A percentile compares a stretch with the other conserved stretches of the same genome.
These are phyloP conservation scores for Taphrorychus bicolor DNA, from an alignment of 2,888 invertebrate species.

Conservation along the genomic window DNA sequence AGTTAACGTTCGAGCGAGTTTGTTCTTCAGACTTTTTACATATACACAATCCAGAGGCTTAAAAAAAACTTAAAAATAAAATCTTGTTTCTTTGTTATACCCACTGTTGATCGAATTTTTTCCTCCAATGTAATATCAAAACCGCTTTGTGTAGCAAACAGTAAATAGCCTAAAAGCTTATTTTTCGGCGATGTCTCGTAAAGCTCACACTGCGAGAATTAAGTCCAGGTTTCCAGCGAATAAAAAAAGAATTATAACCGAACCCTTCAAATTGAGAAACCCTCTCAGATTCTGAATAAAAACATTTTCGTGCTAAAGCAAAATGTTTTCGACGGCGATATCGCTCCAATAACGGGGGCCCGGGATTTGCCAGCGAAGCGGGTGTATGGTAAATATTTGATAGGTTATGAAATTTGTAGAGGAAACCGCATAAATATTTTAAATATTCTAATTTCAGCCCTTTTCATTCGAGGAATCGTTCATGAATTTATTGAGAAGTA, in stretches of 20 bases:
- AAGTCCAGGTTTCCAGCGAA: background rate
- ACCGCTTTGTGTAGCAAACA: too few relatives aligned
- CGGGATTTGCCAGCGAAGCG: conserved; percentile 5
- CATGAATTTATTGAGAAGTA: background rate
- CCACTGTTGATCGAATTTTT: too few relatives aligned
- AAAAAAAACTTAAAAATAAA: too few relatives aligned
- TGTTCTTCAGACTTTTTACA: too few relatives aligned
- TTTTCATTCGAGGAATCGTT: background rate
- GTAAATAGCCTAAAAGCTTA: too few relatives aligned
- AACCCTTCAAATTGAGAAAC: conserved; percentile 20
- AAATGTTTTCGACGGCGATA: conserved; percentile 24
- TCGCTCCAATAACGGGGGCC: conserved; percentile 17
- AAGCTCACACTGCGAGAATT: background rate
- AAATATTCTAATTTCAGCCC: background rate
- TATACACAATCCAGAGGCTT: too few relatives aligned
- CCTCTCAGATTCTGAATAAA: conserved; percentile 19
- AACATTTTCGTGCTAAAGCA: conserved; percentile 25
- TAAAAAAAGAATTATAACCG: background rate
- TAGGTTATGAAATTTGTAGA: conserved; percentile 13
- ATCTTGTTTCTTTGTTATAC: too few relatives aligned
- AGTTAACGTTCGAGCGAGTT: too few relatives aligned
- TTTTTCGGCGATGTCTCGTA: too few relatives aligned
- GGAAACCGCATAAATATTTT: conserved; percentile 7
- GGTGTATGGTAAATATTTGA: conserved; percentile 18
- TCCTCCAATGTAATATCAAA: too few relatives aligned